phyloP scores from a whole-genome alignment of 1,140 invertebrate genomes.

The Catajapyx aquilonaris region DNA sequence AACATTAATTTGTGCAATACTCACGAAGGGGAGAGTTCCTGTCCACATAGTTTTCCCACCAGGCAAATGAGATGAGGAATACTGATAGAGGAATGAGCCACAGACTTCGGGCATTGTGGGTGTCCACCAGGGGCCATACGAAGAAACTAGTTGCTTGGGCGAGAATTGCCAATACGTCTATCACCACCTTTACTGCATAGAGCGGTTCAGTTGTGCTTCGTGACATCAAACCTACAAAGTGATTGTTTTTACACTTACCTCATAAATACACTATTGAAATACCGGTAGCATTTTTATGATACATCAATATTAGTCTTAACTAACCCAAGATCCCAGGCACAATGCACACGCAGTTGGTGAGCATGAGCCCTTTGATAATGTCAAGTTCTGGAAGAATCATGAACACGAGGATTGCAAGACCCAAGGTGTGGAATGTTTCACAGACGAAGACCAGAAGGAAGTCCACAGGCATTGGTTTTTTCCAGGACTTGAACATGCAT shows the following conservation, averaged over 20 bases:
- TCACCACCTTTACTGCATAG: constrained; percentile 6
- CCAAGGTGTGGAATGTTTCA: constrained; percentile 27
- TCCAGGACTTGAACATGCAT: constrained; percentile 20
- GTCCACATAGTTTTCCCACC: constrained; percentile 30
- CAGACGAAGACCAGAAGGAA: constrained; percentile 15
- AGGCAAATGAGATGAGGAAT: constrained; percentile 25
- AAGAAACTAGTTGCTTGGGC: constrained; percentile 16
- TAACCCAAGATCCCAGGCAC: constrained; percentile 24
- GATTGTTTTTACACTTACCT: too few species aligned
- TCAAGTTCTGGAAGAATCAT: constrained; percentile 28
- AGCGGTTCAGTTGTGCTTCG: not conserved
- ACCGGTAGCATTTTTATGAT: too few species aligned
- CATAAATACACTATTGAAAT: too few species aligned
- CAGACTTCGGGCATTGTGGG: not conserved
- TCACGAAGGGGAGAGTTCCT: constrained; percentile 9
- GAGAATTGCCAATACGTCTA: constrained; percentile 17
- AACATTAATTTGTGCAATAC: constrained; percentile 1
- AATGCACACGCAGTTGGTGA: constrained; percentile 26
- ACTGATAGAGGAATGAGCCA: constrained; percentile 22
- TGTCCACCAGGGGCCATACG: constrained; percentile 15
- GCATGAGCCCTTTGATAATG: constrained; percentile 23
- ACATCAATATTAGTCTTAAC: constrained; percentile 3
- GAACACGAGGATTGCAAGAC: constrained; percentile 27
- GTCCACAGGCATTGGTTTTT: constrained; percentile 10
- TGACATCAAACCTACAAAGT: constrained; percentile 12